These are phyloP conservation scores for Linyphia triangularis DNA, from an alignment of 2,888 invertebrate species.

Conservation along the genomic window DNA sequence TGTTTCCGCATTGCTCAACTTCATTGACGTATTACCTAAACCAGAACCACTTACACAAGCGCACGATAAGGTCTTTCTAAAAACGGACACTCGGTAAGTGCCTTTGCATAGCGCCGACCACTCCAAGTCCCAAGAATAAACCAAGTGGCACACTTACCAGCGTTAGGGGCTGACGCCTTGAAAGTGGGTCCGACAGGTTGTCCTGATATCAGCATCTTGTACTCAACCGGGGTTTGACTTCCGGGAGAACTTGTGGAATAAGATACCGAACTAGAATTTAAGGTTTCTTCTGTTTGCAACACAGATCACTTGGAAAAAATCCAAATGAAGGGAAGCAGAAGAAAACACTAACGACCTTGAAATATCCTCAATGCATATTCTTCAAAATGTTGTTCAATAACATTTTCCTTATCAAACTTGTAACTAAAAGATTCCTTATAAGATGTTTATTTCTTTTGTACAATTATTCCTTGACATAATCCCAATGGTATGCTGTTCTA, in stretches of 20 bases:
- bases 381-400: background rate
- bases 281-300: background rate
- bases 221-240: background rate
- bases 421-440: background rate
- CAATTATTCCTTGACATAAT: background rate
- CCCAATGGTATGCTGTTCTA: constrained; percentile 9
- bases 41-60: background rate
- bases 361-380: no score
- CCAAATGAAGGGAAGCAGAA: background rate
- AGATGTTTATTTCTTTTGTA: background rate
- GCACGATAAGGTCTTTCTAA: background rate
- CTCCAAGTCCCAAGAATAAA: constrained; percentile 40
- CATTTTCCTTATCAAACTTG: background rate
- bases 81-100: background rate
- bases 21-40: no score
- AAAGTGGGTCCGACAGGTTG: constrained; percentile 70
- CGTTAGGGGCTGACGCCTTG: constrained; percentile 75
- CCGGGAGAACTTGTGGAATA: background rate
- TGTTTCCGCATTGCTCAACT: background rate
- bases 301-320: constrained; percentile 11
- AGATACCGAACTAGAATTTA: background rate
- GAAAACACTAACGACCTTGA: background rate
- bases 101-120: background rate
- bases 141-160: constrained; percentile 68
- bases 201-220: constrained; percentile 50